Base-by-base conservation (phyloP, 2,888 invertebrate species). In the Nesidiocoris tenuis region DNA sequence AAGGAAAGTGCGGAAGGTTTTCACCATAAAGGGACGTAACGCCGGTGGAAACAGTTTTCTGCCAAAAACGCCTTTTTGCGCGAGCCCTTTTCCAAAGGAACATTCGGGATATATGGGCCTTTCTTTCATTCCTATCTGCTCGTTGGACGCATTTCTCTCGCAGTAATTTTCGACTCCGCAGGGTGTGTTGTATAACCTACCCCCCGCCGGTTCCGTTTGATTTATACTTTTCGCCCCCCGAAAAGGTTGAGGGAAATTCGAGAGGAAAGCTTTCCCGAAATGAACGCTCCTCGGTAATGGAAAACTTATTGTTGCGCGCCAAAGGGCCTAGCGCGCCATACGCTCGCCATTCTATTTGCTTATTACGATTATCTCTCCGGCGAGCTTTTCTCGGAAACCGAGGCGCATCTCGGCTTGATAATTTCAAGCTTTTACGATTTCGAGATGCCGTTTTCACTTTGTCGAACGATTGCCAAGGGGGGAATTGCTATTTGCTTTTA, bases 21-120 rank as follows among this genome's bases (percentile, higher is more conserved):
- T 61, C 71, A 59, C 71, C 71, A 71, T 71, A 71, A 71, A 71
- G 71, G 70, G 24, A 71, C 61, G 61, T 16, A 18, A 25, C 18
- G 19, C 24, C 19, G 5, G 68, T 16, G 57, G 59, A 68, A 71
- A 68, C 66, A 59, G 74, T 68, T 63, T 76, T 76, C 76, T 76
- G 71, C 81, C 81, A 82, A 76, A 68, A 77, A 79, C 79, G 78
- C 78, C 79, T 79, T 77, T 82, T 82, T 82, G 82, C 79, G 59
- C 77, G 78, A 80, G 81, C 81, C 82, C 81, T 81, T 79, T 76
- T 57, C 68, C 61, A n/a, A 56, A 22, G 12, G 54, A 19, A 18
- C 39, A 24, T 25, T 64, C 61, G 56, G 68, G 75, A 77, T 78
- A 78, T 78, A 78, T 77, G 72, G 75, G 64, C 65, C 78, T 75